These are phyloP conservation scores for Corticium candelabrum DNA, from an alignment of 37 sponge, comb jelly and placozoan genomes.

Conservation along the genomic window DNA sequence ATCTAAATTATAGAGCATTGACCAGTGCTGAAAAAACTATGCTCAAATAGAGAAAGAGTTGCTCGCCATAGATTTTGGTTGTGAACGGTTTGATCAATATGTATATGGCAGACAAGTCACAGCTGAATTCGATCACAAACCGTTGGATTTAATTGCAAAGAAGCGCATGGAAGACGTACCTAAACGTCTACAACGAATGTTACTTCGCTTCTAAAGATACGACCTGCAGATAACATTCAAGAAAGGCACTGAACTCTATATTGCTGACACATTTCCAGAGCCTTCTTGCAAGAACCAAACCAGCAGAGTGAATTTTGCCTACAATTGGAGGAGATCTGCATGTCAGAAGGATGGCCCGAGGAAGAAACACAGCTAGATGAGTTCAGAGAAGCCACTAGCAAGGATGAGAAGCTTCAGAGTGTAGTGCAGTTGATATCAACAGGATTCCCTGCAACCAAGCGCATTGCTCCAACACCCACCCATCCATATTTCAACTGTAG, in stretches of 20 bases:
- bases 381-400: too few relatives aligned
- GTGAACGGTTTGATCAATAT: constrained; percentile 14
- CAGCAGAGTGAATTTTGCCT: neutral
- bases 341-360: too few relatives aligned
- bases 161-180: neutral
- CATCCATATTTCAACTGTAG: too few relatives aligned
- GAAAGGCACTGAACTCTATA: neutral
- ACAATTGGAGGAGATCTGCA: too few relatives aligned
- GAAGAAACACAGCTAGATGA: too few relatives aligned
- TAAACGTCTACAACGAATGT: neutral
- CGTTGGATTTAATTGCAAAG: constrained; percentile 12
- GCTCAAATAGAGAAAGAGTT: constrained; percentile 37
- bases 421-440: too few relatives aligned
- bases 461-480: too few relatives aligned
- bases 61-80: constrained; percentile 18
- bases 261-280: neutral
- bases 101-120: neutral
- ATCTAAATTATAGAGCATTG: neutral
- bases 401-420: too few relatives aligned
- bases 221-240: neutral
- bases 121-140: constrained; percentile 34
- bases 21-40: constrained; percentile 20
- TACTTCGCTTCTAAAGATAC: neutral
- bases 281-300: neutral
- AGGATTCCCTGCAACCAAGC: too few relatives aligned